Base-by-base conservation (phyloP, 2,888 invertebrate genomes). In the Microctonus brassicae region DNA sequence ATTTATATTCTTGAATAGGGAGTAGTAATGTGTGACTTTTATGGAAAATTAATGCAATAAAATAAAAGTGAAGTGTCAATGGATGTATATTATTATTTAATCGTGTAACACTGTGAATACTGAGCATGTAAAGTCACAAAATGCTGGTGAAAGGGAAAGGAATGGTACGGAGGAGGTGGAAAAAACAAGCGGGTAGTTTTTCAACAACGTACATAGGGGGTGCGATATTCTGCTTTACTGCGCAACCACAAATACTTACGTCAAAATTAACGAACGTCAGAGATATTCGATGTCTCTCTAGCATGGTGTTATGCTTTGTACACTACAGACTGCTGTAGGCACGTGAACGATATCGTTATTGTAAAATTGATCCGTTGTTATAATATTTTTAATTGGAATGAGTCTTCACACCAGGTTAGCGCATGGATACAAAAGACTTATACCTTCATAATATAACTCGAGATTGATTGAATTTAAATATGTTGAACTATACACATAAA, bases 231-330 rank as follows among this genome's bases (percentile, higher is more conserved):
- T 53, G 33, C 53, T 53, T 53, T 52, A 53, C 47, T 64, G 64
- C 64, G 64, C 64, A 64, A 26, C 64, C 13, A n/a, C 36, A 20
- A n/a, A n/a, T n/a, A 60, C 20, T 33, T 24, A 34, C 20, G 53
- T 53, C 24, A 11, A 64, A 64, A 52, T 20, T 11, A 11, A 20
- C 61, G 22, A 52, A 64, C 52, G 52, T 64, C 53, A 39, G 29
- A 17, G 26, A 52, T 34, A 22, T 62, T 29, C 34, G 29, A 57
- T 57, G 62, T 62, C n/a, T 62, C n/a, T 62, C 5, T 62, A 42
- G 24, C 9, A n/a, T 62, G 39, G 6, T 20, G n/a, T 60, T 5
- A 11, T 60, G 42, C n/a, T 22, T 26, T 22, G 20, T 26, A 17
- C 9, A 6, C 17, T 9, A 20, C 17, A 17, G 3, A 17, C 47